Conservation (phyloP, 2,888 invertebrate genomes). For the Tinea pellionella region DNA sequence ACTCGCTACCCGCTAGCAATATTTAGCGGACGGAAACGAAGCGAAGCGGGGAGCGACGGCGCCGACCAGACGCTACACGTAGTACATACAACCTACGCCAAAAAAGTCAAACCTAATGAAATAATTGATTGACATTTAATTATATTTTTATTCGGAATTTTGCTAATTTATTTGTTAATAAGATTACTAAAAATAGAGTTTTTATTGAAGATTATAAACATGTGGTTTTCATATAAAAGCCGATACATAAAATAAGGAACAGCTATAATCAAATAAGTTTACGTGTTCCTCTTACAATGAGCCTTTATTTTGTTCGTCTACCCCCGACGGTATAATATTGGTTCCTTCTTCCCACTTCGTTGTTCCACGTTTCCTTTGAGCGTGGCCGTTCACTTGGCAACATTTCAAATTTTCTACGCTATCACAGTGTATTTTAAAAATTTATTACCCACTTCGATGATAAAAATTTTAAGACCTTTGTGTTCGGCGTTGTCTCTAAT, state of each 20-base stretch:
- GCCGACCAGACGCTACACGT: slow-evolving; percentile 6
- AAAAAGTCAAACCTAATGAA: background rate
- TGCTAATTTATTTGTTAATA: background rate
- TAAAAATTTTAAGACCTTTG: slow-evolving; percentile 12
- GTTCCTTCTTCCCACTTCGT: background rate
- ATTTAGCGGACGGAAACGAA: slow-evolving; percentile 10
- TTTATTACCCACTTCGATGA: slow-evolving; percentile 16
- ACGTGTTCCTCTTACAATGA: slow-evolving; percentile 8
- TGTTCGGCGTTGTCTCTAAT: background rate
- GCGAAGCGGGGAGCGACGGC: background rate
- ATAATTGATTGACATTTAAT: background rate
- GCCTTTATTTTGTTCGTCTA: slow-evolving; percentile 7
- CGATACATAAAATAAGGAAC: slow-evolving; percentile 4
- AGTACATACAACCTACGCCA: background rate
- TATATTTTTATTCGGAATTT: background rate
- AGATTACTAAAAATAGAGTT: too few relatives aligned
- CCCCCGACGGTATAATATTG: slow-evolving; percentile 12
- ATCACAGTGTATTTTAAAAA: slow-evolving; percentile 16
- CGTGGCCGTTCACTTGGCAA: slow-evolving; percentile 16
- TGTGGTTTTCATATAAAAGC: background rate
- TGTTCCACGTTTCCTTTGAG: slow-evolving; percentile 4
- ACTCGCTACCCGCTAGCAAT: slow-evolving; percentile 13
- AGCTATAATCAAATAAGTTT: slow-evolving; percentile 13
- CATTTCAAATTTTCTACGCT: slow-evolving; percentile 16
- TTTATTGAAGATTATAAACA: too few relatives aligned